phyloP scores from a whole-genome alignment of 2,888 invertebrate species.

The Seira musarum region DNA sequence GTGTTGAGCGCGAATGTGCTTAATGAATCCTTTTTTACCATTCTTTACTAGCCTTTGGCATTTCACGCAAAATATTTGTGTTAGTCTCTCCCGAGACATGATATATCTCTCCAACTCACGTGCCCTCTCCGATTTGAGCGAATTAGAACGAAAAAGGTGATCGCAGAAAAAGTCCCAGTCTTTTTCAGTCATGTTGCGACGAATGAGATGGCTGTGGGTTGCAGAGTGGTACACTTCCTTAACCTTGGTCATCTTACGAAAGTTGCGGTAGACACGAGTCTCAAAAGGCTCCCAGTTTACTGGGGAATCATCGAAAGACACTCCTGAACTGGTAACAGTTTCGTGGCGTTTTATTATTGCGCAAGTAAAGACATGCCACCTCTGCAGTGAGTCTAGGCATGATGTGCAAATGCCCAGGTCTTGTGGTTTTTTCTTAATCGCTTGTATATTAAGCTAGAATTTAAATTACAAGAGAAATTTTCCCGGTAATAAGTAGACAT shows the following conservation, averaged over 20 bases:
- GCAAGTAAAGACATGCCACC: conserved; percentile 67
- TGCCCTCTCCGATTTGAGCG: conserved; percentile 65
- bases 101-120: conserved; percentile 65
- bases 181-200: conserved; percentile 64
- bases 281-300: conserved; percentile 58
- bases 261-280: conserved; percentile 65
- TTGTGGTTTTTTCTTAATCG: conserved; percentile 43
- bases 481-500: background rate
- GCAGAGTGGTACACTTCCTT: conserved; percentile 66
- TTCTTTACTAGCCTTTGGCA: conserved; percentile 62
- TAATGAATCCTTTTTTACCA: conserved; percentile 64
- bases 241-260: conserved; percentile 64
- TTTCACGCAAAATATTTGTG: conserved; percentile 64
- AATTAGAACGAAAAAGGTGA: conserved; percentile 67
- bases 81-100: conserved; percentile 64
- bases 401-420: conserved; percentile 63
- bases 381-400: conserved; percentile 64
- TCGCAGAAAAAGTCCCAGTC: conserved; percentile 69
- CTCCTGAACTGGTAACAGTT: conserved; percentile 20
- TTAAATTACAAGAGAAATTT: background rate
- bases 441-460: conserved; percentile 32
- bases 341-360: conserved; percentile 63
- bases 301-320: conserved; percentile 48
- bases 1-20: conserved; percentile 65
- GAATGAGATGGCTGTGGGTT: conserved; percentile 63